phyloP scores from a whole-genome alignment of 64 coral and sea anemone genomes.

The Montipora sp. region DNA sequence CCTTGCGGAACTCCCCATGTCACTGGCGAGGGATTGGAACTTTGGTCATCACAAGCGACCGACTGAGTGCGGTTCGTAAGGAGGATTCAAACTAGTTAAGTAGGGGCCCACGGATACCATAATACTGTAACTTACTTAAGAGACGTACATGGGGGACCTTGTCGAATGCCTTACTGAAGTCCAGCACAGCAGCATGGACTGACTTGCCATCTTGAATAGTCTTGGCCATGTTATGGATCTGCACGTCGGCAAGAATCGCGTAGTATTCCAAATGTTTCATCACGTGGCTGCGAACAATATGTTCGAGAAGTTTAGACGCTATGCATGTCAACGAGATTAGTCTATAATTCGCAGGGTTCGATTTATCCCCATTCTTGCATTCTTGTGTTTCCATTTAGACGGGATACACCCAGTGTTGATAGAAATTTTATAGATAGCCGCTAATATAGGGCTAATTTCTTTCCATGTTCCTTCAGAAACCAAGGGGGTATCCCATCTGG shows the following conservation, averaged over 20 bases:
- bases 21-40: background rate
- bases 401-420: constrained; percentile 27
- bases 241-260: no score
- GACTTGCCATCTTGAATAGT: constrained; percentile 17
- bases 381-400: constrained; percentile 13
- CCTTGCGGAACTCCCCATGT: constrained; percentile 22
- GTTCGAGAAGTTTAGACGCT: constrained; percentile 24
- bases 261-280: no score
- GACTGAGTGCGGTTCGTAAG: background rate
- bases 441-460: constrained; percentile 35
- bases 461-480: constrained; percentile 61
- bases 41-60: background rate
- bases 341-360: constrained; percentile 45
- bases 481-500: constrained; percentile 50
- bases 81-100: background rate
- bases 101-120: background rate
- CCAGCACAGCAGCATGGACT: constrained; percentile 10
- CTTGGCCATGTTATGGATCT: background rate
- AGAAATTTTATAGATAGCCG: constrained; percentile 44
- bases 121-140: background rate
- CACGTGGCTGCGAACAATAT: no score
- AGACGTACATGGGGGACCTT: background rate
- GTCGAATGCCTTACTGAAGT: constrained; percentile 13
- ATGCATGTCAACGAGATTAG: constrained; percentile 45
- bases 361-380: constrained; percentile 35